Evolutionary conservation across 1,140 invertebrate genomes (phyloP), one percentile per base, ranked within the genome.

Genomic region (Sycobia sp.): DNA sequence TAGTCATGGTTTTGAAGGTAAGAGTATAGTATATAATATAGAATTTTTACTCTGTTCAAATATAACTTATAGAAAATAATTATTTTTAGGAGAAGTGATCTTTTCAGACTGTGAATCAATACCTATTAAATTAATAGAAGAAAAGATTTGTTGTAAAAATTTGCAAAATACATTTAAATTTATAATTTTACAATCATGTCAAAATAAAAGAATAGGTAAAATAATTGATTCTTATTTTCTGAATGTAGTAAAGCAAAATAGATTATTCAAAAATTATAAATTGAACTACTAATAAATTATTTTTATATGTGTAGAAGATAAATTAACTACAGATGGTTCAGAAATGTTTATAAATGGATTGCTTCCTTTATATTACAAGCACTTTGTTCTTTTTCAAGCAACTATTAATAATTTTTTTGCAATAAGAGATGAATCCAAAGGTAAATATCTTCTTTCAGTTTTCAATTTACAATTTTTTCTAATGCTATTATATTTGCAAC

Each of bases 1-100:
- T n/a, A 65, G 62, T 39, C 55, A 65, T 59, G 55, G 55, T 10
- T 46, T 14, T n/a, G 16, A 58, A 58, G 62, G 62, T 65, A n/a
- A n/a, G n/a, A n/a, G n/a, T n/a, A n/a, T n/a, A 58, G 2, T 25
- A 11, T 29, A 11, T 22, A 38, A 27, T 25, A 27, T 39, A 27
- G 13, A 55, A 49, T 8, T 8, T 5, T 34, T 58, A 14, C 11
- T 46, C n/a, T 27, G 41, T 44, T 14, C 20, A 8, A 13, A n/a
- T 13, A 29, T 38, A 54, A 22, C 38, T 39, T 18, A 49, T 49
- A 3, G 13, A 18, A 32, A 51, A 32, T 51, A n/a, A 4, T 32
- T 32, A 32, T 11, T 38, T 36, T 43, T 29, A 65, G 55, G 62
- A 23, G 39, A 53, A 53, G 49, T 65, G 5, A 14, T 53, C 0